These are phyloP conservation scores for Bellardia bayeri DNA, from an alignment of 2,888 invertebrate species.

Conservation along the genomic window DNA sequence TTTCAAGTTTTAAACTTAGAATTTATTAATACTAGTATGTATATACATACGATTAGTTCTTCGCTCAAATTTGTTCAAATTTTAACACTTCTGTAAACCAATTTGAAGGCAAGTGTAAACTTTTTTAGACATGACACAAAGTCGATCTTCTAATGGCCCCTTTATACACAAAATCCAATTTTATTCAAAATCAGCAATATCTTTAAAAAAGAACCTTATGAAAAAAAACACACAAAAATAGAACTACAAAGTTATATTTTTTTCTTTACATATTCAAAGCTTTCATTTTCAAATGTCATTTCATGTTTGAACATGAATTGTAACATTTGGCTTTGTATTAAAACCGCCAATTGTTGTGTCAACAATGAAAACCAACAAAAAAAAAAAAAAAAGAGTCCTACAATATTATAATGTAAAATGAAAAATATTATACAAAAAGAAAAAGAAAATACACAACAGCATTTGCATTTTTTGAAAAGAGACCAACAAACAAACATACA, in stretches of 20 bases:
- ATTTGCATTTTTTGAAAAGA: slow-evolving; percentile 66
- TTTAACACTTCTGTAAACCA: too few species aligned
- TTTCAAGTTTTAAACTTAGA: too few species aligned
- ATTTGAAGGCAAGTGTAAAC: too few species aligned
- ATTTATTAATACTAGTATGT: too few species aligned
- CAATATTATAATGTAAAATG: slow-evolving; percentile 45
- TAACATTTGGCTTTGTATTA: slow-evolving; percentile 71
- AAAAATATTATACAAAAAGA: slow-evolving; percentile 46
- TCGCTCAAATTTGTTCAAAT: too few species aligned
- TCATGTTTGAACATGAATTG: slow-evolving; percentile 72
- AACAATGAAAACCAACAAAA: slow-evolving; percentile 50
- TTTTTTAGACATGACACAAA: too few species aligned
- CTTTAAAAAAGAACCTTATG: too few species aligned
- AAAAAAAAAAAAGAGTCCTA: slow-evolving; percentile 9
- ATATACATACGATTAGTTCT: too few species aligned
- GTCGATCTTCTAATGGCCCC: too few species aligned
- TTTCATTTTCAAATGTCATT: slow-evolving; percentile 74
- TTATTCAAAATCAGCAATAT: too few species aligned
- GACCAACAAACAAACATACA: slow-evolving; percentile 13
- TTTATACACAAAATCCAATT: too few species aligned
- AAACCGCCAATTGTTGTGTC: slow-evolving; percentile 73
- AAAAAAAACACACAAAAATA: too few species aligned
- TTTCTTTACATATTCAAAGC: slow-evolving; percentile 53
- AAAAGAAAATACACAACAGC: neutral
- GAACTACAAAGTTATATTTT: neutral